Conservation (phyloP, 2,888 invertebrate species). For the Leptura quadrifasciata region DNA sequence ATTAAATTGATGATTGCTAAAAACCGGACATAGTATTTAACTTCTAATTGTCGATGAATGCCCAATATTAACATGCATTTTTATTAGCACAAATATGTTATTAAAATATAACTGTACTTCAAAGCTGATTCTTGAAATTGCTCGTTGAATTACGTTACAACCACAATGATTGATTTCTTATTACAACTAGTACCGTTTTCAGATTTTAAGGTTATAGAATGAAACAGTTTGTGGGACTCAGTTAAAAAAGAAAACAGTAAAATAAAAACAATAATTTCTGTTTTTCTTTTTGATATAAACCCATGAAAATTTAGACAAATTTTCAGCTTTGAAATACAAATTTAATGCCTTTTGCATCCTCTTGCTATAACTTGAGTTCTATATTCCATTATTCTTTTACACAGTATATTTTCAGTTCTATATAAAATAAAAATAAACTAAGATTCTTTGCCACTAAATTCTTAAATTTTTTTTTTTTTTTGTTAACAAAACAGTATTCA, state of each 20-base stretch:
- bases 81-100: not conserved
- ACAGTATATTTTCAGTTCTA: not conserved
- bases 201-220: too few species aligned
- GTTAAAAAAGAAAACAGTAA: too few species aligned
- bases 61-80: too few species aligned
- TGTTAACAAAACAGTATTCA: not conserved
- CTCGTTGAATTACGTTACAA: not conserved
- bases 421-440: not conserved
- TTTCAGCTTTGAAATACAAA: not conserved
- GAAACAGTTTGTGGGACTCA: too few species aligned
- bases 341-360: not conserved
- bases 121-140: not conserved
- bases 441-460: not conserved
- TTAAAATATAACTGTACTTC: not conserved
- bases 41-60: too few species aligned
- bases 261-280: too few species aligned
- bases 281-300: too few species aligned
- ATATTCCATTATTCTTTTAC: not conserved
- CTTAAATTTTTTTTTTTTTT: not conserved
- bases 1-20: too few species aligned
- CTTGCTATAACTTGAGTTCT: not conserved
- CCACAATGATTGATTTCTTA: too few species aligned
- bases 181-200: too few species aligned
- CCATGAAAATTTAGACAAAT: too few species aligned
- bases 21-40: too few species aligned